phyloP scores from a whole-genome alignment of 2,113 vertebrate genomes.

The Cricetomys ansorgei region DNA sequence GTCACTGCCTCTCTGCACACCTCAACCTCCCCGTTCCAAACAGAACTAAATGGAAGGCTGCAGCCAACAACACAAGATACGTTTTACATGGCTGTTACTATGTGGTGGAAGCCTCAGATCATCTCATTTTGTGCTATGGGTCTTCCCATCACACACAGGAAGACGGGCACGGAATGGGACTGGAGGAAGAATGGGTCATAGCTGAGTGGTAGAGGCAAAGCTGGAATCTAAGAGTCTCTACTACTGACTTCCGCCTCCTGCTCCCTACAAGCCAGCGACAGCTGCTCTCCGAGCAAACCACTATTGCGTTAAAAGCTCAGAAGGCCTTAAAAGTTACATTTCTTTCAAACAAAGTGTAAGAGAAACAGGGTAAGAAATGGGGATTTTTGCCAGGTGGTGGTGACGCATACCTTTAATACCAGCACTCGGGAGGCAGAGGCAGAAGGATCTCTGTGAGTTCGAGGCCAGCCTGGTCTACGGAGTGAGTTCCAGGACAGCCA shows the following conservation, averaged over 20 bases:
- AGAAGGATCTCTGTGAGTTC: too few species aligned
- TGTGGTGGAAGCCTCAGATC: background rate
- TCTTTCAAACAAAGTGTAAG: background rate
- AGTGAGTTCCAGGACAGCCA: too few species aligned
- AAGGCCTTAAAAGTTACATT: background rate
- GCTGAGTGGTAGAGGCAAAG: background rate
- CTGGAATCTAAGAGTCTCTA: background rate
- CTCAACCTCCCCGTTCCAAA: background rate
- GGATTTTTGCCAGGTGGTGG: too few species aligned
- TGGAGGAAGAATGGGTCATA: background rate
- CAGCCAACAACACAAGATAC: background rate
- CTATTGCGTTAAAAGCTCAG: background rate
- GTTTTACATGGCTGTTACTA: background rate
- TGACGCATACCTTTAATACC: too few species aligned
- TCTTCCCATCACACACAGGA: background rate
- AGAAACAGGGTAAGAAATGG: background rate
- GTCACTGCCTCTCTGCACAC: background rate
- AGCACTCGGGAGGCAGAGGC: too few species aligned
- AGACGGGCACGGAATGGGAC: background rate
- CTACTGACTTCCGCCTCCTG: background rate
- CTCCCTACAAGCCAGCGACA: background rate
- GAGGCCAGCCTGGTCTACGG: too few species aligned
- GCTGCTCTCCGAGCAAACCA: background rate
- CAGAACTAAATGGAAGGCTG: background rate
- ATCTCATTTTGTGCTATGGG: background rate